phyloP scores from a whole-genome alignment of 2,113 vertebrate species.

The Anarhynchus alexandrinus region DNA sequence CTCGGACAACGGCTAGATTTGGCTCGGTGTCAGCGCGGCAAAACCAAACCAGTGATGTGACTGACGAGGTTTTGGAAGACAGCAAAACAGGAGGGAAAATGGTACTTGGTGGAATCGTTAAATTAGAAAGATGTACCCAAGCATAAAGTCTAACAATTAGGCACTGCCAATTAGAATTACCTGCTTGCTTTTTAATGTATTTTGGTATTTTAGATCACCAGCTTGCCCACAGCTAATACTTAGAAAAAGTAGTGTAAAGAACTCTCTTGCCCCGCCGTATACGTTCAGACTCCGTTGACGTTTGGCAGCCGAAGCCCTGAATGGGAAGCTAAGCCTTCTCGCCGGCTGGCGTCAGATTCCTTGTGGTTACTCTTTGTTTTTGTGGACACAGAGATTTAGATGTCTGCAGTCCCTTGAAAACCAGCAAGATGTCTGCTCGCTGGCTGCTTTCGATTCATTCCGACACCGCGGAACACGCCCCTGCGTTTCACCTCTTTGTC shows the following conservation, averaged over 20 bases:
- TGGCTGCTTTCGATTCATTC: neutral
- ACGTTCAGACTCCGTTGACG: neutral
- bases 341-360: neutral
- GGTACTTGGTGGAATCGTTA: neutral
- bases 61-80: conserved; percentile 25
- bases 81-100: conserved; percentile 9
- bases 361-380: conserved; percentile 7
- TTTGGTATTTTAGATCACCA: neutral
- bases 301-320: neutral
- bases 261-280: neutral
- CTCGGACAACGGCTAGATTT: accelerated
- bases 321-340: neutral
- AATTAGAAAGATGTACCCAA: conserved; percentile 3
- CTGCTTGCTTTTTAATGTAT: neutral
- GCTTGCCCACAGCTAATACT: neutral
- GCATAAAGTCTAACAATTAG: neutral
- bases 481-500: conserved; percentile 17
- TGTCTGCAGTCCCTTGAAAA: conserved; percentile 1
- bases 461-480: conserved; percentile 6
- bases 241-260: neutral
- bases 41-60: neutral
- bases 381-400: conserved; percentile 36
- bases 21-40: neutral
- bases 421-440: conserved; percentile 9
- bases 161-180: neutral